Evolutionary conservation across 2,113 vertebrate species (phyloP).

Genomic region (Heptranchias perlo): DNA sequence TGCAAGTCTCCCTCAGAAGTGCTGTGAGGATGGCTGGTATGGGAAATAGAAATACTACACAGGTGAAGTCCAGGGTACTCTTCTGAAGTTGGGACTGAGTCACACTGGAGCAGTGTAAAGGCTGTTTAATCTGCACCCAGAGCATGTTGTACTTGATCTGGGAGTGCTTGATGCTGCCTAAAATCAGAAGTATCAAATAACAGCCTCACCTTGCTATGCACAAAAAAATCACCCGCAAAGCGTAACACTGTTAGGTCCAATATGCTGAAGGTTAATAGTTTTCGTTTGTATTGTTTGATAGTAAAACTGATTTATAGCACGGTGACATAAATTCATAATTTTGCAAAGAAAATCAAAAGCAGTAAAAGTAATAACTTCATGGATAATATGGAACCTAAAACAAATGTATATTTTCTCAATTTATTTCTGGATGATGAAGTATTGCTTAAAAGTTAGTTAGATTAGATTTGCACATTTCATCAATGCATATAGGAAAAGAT

Average conservation of each 20-base stretch:
- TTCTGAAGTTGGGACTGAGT: not conserved
- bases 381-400: not conserved
- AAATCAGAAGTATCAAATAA: not conserved
- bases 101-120: not conserved
- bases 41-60: not conserved
- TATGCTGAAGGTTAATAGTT: not conserved
- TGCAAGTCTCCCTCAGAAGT: not conserved
- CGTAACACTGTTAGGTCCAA: not conserved
- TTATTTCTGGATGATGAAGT: not conserved
- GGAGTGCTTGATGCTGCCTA: not conserved
- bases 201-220: not conserved
- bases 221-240: not conserved
- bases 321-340: not conserved
- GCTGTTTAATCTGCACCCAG: not conserved
- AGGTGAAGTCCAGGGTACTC: not conserved
- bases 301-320: not conserved
- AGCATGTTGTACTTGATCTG: not conserved
- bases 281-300: not conserved
- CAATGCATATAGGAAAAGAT: not conserved
- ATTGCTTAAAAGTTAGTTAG: conserved; percentile 23
- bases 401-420: not conserved
- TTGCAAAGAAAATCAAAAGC: not conserved
- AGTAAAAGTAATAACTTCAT: not conserved
- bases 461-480: conserved; percentile 5
- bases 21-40: not conserved